A percentile compares a stretch with the other conserved stretches of the same genome.
phyloP scores from a whole-genome alignment of 2,888 invertebrate species.

The Drosophila robusta region DNA sequence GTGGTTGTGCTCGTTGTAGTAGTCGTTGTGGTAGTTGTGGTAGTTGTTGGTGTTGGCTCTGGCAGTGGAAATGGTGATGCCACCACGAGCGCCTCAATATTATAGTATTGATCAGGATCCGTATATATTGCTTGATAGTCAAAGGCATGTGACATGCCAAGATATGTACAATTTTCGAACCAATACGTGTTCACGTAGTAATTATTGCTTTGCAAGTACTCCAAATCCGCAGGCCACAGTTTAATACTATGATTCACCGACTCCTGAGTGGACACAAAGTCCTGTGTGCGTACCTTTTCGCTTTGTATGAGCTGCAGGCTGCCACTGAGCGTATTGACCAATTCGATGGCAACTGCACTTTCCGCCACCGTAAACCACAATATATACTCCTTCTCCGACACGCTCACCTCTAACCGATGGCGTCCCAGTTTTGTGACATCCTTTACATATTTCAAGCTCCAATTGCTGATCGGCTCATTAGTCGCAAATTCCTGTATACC shows the following conservation, averaged over 20 bases:
- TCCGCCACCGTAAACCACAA: constrained; percentile 84
- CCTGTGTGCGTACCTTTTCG: constrained; percentile 86
- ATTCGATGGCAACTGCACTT: constrained; percentile 76
- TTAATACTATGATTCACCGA: constrained; percentile 87
- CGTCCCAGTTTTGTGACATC: constrained; percentile 86
- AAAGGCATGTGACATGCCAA: constrained; percentile 88
- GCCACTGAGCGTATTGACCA: constrained; percentile 89
- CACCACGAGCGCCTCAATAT: constrained; percentile 90
- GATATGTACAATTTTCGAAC: constrained; percentile 91
- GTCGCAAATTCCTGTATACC: constrained; percentile 82
- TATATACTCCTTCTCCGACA: constrained; percentile 74
- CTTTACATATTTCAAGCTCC: constrained; percentile 88
- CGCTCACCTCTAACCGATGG: constrained; percentile 87
- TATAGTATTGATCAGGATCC: constrained; percentile 87
- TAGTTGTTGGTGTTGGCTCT: constrained; percentile 84
- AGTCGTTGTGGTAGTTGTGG: constrained; percentile 86
- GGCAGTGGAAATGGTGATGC: constrained; percentile 88
- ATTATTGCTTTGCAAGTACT: constrained; percentile 87
- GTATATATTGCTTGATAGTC: constrained; percentile 88
- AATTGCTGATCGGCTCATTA: constrained; percentile 87
- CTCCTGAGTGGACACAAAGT: constrained; percentile 88
- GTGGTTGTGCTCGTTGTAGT: constrained; percentile 85
- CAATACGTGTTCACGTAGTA: constrained; percentile 89
- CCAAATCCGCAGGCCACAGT: constrained; percentile 87
- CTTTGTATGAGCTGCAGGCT: constrained; percentile 88